These are phyloP conservation scores for Podarcis lilfordi DNA, from an alignment of 2,797 vertebrate species.

Conservation along the genomic window DNA sequence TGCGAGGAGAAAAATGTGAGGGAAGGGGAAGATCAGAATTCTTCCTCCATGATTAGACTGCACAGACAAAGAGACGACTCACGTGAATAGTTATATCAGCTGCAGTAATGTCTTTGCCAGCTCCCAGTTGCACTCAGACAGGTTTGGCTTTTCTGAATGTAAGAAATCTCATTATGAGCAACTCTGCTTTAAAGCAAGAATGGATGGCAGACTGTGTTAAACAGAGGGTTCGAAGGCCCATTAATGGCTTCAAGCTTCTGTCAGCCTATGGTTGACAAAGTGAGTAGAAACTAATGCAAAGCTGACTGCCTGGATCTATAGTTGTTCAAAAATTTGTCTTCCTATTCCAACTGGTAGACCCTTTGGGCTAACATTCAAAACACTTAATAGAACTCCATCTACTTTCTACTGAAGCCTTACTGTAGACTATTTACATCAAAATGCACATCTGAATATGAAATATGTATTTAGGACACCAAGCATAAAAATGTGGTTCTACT, in stretches of 20 bases:
- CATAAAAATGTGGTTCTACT: neutral
- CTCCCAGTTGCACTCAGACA: neutral
- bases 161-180: neutral
- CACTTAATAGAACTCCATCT: neutral
- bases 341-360: neutral
- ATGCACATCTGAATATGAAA: constrained; percentile 4
- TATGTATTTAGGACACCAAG: constrained; percentile 21
- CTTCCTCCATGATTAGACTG: neutral
- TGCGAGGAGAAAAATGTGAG: neutral
- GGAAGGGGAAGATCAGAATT: neutral
- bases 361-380: neutral
- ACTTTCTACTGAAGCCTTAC: neutral
- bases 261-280: no score
- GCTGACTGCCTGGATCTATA: neutral
- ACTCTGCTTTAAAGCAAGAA: neutral
- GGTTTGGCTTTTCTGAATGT: neutral
- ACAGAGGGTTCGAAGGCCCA: neutral
- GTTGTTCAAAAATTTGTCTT: neutral
- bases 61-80: neutral
- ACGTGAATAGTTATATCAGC: neutral
- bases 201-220: neutral
- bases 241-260: neutral
- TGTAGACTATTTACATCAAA: neutral
- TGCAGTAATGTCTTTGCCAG: neutral
- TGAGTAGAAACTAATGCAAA: neutral